Evolutionary conservation across 1,140 invertebrate species (phyloP), one percentile per base, ranked within the genome.

Genomic region (Aphelinus atriplicis): DNA sequence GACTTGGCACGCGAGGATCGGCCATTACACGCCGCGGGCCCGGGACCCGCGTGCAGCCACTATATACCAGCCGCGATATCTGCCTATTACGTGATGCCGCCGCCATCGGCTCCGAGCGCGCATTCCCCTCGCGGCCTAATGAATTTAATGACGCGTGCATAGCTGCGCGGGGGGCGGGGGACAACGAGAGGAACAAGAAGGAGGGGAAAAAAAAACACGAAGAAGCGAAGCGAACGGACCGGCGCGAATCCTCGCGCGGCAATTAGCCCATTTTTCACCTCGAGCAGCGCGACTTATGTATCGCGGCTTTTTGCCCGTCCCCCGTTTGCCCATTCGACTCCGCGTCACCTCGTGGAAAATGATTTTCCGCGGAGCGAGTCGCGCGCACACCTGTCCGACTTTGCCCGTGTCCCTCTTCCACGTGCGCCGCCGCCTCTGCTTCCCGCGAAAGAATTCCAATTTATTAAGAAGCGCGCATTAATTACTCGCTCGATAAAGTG

Each of bases 191-290:
- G 47, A 51, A 5, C 48, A 56, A 58, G 51, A 70, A 6, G 51
- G 4, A 6, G 4, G 4, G 9, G 51, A 53, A 53, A 53, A 53
- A 53, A 4, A 60, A 10, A 60, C 58, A 26, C 26, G 26, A 26
- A 26, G 26, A 26, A 26, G 26, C 26, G 26, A 26, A 26, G 26
- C 26, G 26, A 26, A 26, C 26, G 26, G 58, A 60, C 10, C 58
- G n/a, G 3, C 58, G 26, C 58, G 4, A 10, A 7, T 53, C 1
- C 64, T 66, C 64, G 50, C 4, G 43, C 10, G 42, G 62, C 68
- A 76, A 76, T 76, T 76, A 76, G 75, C 69, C 75, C 75, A 76
- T 76, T 76, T 76, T 76, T 76, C 75, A 63, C 75, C 74, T 72
- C 26, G 26, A 26, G 26, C 26, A 26, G 26, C 26, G 64, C 9